Base-by-base conservation (phyloP, 2,888 invertebrate species). In the Hanleya hanleyi region DNA sequence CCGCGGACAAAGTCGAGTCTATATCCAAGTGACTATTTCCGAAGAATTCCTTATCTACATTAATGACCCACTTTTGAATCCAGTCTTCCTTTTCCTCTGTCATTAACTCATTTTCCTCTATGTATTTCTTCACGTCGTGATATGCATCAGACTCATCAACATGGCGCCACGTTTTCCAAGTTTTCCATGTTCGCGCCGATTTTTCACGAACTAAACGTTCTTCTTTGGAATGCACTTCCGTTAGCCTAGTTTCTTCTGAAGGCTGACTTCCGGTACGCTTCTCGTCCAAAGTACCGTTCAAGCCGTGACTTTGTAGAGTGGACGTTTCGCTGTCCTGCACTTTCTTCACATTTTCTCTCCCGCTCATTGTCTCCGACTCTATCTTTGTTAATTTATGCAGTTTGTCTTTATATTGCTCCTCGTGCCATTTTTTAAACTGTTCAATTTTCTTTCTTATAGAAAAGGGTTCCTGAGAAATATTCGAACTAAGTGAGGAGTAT, bases 91-190 rank as follows among this genome's bases (percentile, higher is more conserved):
- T 85, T 62, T 87, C 87, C 0, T 77, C 76, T 6, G 82, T 81
- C 86, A 89, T 85, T 32, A 89, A 76, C 49, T 88, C 88, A 75
- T 89, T 89, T 49, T 89, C 88, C 35, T 84, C 78, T 18, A 89
- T 89, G 72, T 89, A 89, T 73, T 86, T 84, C 51, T 81, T 80
- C 3, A 88, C 88, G 79, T 89, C 84, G 64, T 78, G 83, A 75
- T 89, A 89, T 9, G 88, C 88, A 77, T 87, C 85, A 3, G 87
- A 87, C 26, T 86, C 84, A 74, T 89, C 88, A 29, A 84, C 81
- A 71, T 84, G 83, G 66, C 88, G 79, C 85, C 86, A 88, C 18
- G 86, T 86, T 74, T 78, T 80, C 84, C 87, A 87, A 22, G 86
- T 86, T 62, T 80, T 77, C 18, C 37, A 36, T 7, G 26, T 35